Evolutionary conservation across 2,888 invertebrate genomes (phyloP).

Genomic region (Congeria kusceri): DNA sequence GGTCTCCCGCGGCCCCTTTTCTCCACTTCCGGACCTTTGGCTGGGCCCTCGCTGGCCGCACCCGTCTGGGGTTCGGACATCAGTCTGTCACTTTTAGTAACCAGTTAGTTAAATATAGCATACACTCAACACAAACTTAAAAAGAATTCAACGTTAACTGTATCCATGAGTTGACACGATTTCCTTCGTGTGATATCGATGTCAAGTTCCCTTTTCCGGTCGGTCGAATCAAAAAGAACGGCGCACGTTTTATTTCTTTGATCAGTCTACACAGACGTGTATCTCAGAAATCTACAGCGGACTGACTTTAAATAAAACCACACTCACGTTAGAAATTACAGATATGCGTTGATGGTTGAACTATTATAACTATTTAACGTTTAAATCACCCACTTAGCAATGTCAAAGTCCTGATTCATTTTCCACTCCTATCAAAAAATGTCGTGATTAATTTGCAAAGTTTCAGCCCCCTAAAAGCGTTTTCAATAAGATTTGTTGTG

Average conservation of each 20-base stretch:
- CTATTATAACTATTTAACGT: background rate
- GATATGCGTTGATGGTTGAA: constrained; percentile 2
- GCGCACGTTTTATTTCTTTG: too few species aligned
- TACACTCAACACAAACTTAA: too few species aligned
- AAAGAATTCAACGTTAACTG: too few species aligned
- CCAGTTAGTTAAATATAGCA: too few species aligned
- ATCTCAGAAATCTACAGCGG: too few species aligned
- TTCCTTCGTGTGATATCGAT: too few species aligned
- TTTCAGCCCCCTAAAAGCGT: constrained; percentile 8
- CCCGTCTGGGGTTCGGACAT: constrained; percentile 9
- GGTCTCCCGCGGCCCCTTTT: constrained; percentile 72
- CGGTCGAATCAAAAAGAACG: too few species aligned
- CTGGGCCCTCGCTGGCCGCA: constrained; percentile 9
- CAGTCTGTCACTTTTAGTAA: background rate
- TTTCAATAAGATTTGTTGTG: constrained; percentile 2
- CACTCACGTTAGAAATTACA: too few species aligned
- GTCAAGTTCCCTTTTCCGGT: too few species aligned
- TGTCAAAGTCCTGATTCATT: constrained; percentile 6
- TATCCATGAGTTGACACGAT: too few species aligned
- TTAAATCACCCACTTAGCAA: constrained; percentile 4
- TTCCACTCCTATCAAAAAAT: constrained; percentile 4
- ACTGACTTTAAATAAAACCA: too few species aligned
- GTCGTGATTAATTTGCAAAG: constrained; percentile 22
- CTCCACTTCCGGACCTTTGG: constrained; percentile 21
- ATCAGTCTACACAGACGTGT: too few species aligned